Evolutionary conservation across 2,797 vertebrate species (phyloP).

Genomic region (Galago senegalensis): DNA sequence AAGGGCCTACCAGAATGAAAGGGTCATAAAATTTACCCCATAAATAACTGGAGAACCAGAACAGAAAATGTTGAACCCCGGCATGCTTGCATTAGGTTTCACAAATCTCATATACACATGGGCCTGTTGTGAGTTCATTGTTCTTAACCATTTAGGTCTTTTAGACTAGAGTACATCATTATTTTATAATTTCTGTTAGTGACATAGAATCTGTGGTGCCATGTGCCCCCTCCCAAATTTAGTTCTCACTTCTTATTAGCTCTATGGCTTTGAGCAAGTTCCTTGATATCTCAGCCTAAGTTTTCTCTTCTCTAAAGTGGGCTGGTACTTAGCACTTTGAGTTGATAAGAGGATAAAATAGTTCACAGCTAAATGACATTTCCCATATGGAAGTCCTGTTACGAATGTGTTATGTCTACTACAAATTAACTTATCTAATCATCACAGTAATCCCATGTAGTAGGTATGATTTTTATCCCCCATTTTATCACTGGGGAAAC

Average conservation of each 20-base stretch:
- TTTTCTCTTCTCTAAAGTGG: neutral
- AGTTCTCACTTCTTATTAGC: neutral
- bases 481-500: neutral
- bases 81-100: neutral
- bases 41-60: slow-evolving; percentile 26
- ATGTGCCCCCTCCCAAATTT: neutral
- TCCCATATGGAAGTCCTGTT: neutral
- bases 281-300: neutral
- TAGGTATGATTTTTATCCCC: neutral
- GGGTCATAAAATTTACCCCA: neutral
- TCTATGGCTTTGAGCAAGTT: slow-evolving; percentile 49
- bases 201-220: neutral
- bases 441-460: neutral
- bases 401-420: neutral
- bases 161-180: neutral
- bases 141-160: neutral
- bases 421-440: neutral
- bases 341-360: neutral
- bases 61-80: neutral
- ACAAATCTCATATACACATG: neutral
- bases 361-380: neutral
- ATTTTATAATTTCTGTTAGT: slow-evolving; percentile 1
- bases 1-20: neutral
- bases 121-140: neutral
- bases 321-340: neutral